Conservation (phyloP, 2,113 vertebrate genomes). For the Nycticorax nycticorax region DNA sequence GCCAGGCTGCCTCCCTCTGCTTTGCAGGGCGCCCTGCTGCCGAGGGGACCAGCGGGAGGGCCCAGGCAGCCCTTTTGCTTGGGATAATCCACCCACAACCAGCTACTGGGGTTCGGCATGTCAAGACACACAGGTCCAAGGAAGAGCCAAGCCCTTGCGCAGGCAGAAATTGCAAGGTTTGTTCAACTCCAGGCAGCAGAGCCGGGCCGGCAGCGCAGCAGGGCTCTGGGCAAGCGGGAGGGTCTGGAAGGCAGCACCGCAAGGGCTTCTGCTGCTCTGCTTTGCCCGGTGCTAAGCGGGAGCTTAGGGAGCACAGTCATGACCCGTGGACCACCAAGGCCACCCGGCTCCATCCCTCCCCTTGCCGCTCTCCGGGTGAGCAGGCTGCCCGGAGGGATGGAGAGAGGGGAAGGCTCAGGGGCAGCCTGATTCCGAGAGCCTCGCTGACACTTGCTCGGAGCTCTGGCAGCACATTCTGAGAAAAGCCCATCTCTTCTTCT, state of each 20-base stretch:
- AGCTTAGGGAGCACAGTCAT: accelerated
- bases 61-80: not conserved
- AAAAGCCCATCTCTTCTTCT: not conserved
- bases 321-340: not conserved
- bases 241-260: not conserved
- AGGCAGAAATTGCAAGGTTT: not conserved
- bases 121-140: not conserved
- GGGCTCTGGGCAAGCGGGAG: accelerated
- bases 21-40: not conserved
- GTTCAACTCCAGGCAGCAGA: not conserved
- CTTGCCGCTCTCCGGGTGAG: accelerated
- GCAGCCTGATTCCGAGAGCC: accelerated
- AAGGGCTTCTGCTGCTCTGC: not conserved
- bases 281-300: not conserved
- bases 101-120: not conserved
- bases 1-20: not conserved
- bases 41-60: not conserved
- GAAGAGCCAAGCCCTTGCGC: not conserved
- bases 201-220: not conserved
- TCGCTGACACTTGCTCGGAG: not conserved
- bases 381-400: not conserved
- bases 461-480: not conserved
- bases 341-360: not conserved
- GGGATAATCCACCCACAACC: not conserved
- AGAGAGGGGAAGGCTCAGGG: not conserved